These are phyloP conservation scores for Cephonodes hylas DNA, from an alignment of 2,888 invertebrate genomes.

Conservation along the genomic window DNA sequence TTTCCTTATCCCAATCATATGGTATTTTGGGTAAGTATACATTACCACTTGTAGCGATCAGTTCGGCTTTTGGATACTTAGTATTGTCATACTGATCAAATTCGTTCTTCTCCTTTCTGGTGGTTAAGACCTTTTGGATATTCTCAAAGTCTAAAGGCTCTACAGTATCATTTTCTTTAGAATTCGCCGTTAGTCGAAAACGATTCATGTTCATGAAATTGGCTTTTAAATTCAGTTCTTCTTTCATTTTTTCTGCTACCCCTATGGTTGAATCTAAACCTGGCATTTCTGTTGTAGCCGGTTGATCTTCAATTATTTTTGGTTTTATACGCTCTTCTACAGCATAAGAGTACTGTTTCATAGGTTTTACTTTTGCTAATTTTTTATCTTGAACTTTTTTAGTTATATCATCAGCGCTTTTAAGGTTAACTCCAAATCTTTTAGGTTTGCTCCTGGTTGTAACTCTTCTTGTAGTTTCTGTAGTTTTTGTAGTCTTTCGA, in stretches of 20 bases:
- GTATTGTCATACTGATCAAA: conserved; percentile 40
- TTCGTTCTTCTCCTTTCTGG: conserved; percentile 26
- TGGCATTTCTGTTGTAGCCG: neutral
- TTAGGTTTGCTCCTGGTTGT: neutral
- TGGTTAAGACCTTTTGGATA: conserved; percentile 20
- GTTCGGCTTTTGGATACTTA: conserved; percentile 27
- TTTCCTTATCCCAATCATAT: conserved; percentile 18
- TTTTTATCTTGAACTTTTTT: neutral
- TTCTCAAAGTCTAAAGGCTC: neutral
- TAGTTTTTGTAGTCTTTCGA: neutral
- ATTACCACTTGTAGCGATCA: conserved; percentile 34
- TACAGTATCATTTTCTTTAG: neutral
- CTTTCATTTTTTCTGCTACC: neutral
- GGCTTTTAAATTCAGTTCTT: neutral
- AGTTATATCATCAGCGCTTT: neutral
- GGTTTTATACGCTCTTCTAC: neutral
- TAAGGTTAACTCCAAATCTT: neutral
- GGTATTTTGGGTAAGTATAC: conserved; percentile 25
- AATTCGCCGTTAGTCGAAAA: neutral
- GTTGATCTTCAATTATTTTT: neutral
- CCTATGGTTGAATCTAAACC: neutral
- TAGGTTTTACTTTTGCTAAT: neutral
- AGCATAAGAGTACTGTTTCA: neutral
- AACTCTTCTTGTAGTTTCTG: neutral
- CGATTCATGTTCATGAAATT: neutral